Conservation (phyloP, 2,888 invertebrate genomes). For the Cephus sareptanus region DNA sequence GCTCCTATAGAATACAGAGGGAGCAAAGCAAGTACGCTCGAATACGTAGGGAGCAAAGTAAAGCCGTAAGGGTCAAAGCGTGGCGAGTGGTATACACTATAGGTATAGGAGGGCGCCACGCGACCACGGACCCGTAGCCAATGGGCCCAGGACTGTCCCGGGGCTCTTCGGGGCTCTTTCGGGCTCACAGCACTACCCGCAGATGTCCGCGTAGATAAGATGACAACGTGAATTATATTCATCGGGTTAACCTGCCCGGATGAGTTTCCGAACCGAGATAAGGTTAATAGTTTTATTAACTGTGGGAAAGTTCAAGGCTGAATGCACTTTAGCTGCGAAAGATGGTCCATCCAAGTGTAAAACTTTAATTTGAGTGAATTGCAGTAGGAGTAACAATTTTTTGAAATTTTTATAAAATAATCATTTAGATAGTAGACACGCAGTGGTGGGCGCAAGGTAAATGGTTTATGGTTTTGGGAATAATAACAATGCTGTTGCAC, state of each 20-base stretch:
- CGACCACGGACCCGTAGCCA: slow-evolving; percentile 54
- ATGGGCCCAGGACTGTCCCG: slow-evolving; percentile 25
- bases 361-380: too few relatives aligned
- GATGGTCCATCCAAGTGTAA: too few relatives aligned
- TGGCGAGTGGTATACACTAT: slow-evolving; percentile 11
- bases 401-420: too few relatives aligned
- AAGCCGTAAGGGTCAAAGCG: slow-evolving; percentile 9
- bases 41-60: slow-evolving; percentile 1
- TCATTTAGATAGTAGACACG: too few relatives aligned
- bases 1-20: slow-evolving; percentile 25
- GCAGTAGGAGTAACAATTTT: too few relatives aligned
- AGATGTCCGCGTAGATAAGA: slow-evolving; percentile 48
- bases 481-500: neutral
- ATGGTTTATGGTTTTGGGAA: neutral
- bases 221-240: slow-evolving; percentile 60
- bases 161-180: too few relatives aligned
- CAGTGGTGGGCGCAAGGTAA: neutral
- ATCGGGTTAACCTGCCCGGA: slow-evolving; percentile 48
- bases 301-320: slow-evolving; percentile 53
- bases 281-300: slow-evolving; percentile 64
- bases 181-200: slow-evolving; percentile 28
- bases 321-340: neutral
- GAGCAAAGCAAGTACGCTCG: neutral
- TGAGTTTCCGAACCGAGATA: slow-evolving; percentile 51
- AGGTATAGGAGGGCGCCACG: slow-evolving; percentile 53